phyloP scores from a whole-genome alignment of 2,797 vertebrate genomes.

The Halcyon leucocephala region DNA sequence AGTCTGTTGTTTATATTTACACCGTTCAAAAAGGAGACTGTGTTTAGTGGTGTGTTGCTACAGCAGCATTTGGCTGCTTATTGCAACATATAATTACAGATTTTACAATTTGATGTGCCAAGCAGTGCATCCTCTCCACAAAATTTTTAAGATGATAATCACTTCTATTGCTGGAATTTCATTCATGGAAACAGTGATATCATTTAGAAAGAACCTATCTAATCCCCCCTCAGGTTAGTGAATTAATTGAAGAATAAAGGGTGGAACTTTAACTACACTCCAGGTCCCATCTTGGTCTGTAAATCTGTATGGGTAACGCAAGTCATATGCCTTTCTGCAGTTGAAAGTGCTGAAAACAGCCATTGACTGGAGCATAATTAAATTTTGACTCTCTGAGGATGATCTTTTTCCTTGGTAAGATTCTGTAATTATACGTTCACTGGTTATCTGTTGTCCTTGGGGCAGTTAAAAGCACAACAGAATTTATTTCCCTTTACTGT shows the following conservation, averaged over 20 bases:
- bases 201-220: background rate
- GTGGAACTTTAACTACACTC: background rate
- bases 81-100: background rate
- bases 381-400: conserved; percentile 7
- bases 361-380: conserved; percentile 24
- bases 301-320: background rate
- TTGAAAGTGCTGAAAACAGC: background rate
- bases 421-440: conserved; percentile 33
- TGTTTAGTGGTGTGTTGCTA: conserved; percentile 13
- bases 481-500: background rate
- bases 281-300: background rate
- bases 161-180: conserved; percentile 13
- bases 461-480: background rate
- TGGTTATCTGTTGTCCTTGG: background rate
- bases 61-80: conserved; percentile 28
- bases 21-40: conserved; percentile 6
- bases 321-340: background rate
- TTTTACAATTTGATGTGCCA: conserved; percentile 9
- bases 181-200: background rate
- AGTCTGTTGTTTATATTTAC: conserved; percentile 43
- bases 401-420: background rate
- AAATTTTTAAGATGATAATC: conserved; percentile 9
- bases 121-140: background rate
- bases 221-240: background rate
- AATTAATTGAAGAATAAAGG: background rate